Percentiles rank a stretch among this genome's conserved stretches.
These are phyloP conservation scores for Drosophila infuscata DNA, from an alignment of 2,888 invertebrate genomes.

Conservation along the genomic window DNA sequence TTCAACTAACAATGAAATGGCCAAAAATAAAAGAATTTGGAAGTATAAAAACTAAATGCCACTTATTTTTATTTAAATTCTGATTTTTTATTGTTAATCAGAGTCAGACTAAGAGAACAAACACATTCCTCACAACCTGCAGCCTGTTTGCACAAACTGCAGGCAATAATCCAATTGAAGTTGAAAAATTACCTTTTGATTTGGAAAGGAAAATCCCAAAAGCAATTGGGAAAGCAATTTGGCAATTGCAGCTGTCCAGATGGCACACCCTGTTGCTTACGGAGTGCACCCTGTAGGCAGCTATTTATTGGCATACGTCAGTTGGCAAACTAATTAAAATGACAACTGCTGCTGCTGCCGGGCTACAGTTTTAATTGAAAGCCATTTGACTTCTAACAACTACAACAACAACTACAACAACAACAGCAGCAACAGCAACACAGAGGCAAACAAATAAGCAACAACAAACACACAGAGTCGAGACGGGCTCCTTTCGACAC, in stretches of 20 bases:
- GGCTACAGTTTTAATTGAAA: conserved; percentile 74
- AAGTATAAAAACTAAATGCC: too few relatives aligned
- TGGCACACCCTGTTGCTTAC: neutral
- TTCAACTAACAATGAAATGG: neutral
- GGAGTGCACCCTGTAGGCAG: conserved; percentile 4
- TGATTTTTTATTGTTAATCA: too few relatives aligned
- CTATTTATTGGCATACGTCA: conserved; percentile 36
- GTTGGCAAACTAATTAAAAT: conserved; percentile 73
- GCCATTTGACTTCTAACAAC: conserved; percentile 65
- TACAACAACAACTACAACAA: conserved; percentile 39
- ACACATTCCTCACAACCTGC: neutral
- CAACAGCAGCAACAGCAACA: neutral
- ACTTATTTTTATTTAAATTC: too few relatives aligned
- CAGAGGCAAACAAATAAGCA: conserved; percentile 40
- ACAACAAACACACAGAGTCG: conserved; percentile 26
- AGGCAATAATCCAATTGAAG: neutral
- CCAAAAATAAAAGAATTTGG: too few relatives aligned
- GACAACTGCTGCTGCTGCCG: conserved; percentile 59
- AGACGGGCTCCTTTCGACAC: conserved; percentile 16
- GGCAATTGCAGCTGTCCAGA: neutral
- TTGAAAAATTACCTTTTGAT: neutral
- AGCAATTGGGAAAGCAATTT: neutral
- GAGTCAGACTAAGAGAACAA: too few relatives aligned
- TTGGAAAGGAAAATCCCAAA: neutral
- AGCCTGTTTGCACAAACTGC: neutral